Evolutionary conservation across 2,113 vertebrate species (phyloP), one percentile per base, ranked within the genome.

Genomic region (Actenoides lindsayi): DNA sequence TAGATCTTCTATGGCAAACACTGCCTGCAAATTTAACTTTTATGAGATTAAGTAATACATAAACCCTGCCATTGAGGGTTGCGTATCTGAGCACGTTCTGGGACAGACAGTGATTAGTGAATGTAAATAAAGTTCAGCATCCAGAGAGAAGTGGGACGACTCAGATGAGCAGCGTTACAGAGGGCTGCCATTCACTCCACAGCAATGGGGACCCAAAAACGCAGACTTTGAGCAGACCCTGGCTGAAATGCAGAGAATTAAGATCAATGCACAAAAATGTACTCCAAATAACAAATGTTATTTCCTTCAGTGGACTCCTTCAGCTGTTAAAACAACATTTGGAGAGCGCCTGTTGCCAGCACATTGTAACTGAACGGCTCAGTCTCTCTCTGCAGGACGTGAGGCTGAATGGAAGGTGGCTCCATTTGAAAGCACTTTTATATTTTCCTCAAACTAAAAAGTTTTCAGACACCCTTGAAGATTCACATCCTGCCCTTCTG

Each of bases 71-170:
- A 69, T 1, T 44, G 37, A 65, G 30, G 30, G 37, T 37, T 93
- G 75, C 11, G 10, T 73, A 65, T 59, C 44, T 65, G 50, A 91
- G 53, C n/a, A 88, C 0, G 6, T 81, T 80, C 68, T 7, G 2
- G 42, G 60, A 51, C 23, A 87, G 35, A 62, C 2, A 88, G 42
- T 37, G 39, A 89, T 63, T 20, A 73, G 37, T 42, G 23, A 80
- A 48, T 33, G 41, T 59, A 90, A 88, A 77, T n/a, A 31, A 79
- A 87, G 60, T 46, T 69, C 75, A 74, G 41, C n/a, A 53, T 35
- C 70, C 0, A 0, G 84, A 88, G 46, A 69, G 54, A 76, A 83
- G 63, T 5, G 53, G 41, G 42, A 67, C 0, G 0, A 56, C 0
- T 1, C 53, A 41, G 62, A 65, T 7, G 70, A 93, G 68, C 57